These are phyloP conservation scores for Pogona vitticeps DNA, from an alignment of 2,113 vertebrate species.

Conservation along the genomic window DNA sequence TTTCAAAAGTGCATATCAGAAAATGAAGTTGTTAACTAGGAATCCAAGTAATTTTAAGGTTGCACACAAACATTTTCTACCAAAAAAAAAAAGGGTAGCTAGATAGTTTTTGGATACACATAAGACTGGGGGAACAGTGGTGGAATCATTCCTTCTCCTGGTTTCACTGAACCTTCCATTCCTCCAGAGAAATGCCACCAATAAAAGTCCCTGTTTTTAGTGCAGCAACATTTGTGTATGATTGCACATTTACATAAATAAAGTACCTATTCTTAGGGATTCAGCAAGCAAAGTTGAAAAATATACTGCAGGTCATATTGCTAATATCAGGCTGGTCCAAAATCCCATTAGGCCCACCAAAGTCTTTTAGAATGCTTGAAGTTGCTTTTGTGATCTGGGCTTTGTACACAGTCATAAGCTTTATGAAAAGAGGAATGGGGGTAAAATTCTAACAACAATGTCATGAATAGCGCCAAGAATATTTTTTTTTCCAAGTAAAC, in stretches of 20 bases:
- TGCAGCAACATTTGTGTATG: background rate
- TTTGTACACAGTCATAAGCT: background rate
- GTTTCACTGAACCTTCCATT: too few relatives aligned
- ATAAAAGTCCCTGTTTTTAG: too few relatives aligned
- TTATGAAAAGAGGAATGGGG: background rate
- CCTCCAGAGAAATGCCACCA: too few relatives aligned
- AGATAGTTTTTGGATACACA: background rate
- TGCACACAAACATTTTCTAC: background rate
- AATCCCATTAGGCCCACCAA: background rate
- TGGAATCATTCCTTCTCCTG: too few relatives aligned
- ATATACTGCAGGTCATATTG: background rate
- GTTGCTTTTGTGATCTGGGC: background rate
- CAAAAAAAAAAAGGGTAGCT: background rate
- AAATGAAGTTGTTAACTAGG: background rate
- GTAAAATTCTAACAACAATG: background rate
- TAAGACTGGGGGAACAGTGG: too few relatives aligned
- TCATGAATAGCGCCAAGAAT: too few relatives aligned
- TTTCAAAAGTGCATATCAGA: background rate
- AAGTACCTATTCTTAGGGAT: too few relatives aligned
- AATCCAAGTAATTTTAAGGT: background rate
- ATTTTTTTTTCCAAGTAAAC: background rate
- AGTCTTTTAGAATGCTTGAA: background rate
- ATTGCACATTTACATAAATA: background rate
- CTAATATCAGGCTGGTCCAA: background rate
- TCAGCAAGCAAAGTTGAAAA: background rate